Conservation (phyloP, 2,797 vertebrate species). For the Amblyraja radiata region DNA sequence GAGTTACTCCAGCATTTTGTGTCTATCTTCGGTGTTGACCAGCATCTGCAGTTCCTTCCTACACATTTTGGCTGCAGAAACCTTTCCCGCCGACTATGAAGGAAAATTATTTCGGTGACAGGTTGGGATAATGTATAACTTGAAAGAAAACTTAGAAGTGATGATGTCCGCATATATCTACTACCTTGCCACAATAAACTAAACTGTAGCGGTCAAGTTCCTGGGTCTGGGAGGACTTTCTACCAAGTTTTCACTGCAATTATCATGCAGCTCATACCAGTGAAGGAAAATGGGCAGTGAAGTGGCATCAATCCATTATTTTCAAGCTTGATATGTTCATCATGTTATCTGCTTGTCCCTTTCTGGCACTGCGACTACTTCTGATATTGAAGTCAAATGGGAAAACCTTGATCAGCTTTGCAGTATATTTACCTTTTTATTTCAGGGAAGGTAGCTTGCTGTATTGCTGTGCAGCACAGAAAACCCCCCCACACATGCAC, state of each 20-base stretch:
- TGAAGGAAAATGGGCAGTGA: background rate
- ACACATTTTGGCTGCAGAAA: too few species aligned
- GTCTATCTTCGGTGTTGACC: too few species aligned
- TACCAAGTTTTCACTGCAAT: background rate
- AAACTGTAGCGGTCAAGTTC: background rate
- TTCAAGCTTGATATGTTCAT: background rate
- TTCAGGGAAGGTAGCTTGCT: background rate
- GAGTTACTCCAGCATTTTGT: too few species aligned
- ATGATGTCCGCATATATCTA: background rate
- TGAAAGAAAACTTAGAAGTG: background rate
- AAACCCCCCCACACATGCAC: slow-evolving; percentile 52
- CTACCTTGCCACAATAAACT: too few species aligned
- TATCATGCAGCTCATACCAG: background rate
- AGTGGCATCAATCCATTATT: background rate
- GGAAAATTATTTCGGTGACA: too few species aligned
- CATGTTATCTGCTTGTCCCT: background rate
- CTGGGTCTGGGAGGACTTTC: background rate
- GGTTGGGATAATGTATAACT: background rate
- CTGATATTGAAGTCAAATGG: background rate
- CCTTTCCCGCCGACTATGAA: background rate
- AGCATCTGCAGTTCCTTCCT: too few species aligned
- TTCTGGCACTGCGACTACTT: background rate
- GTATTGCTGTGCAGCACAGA: background rate
- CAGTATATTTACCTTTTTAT: background rate
- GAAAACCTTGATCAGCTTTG: background rate